Conservation (phyloP, 2,888 invertebrate species). For the Drymonia ruficornis region DNA sequence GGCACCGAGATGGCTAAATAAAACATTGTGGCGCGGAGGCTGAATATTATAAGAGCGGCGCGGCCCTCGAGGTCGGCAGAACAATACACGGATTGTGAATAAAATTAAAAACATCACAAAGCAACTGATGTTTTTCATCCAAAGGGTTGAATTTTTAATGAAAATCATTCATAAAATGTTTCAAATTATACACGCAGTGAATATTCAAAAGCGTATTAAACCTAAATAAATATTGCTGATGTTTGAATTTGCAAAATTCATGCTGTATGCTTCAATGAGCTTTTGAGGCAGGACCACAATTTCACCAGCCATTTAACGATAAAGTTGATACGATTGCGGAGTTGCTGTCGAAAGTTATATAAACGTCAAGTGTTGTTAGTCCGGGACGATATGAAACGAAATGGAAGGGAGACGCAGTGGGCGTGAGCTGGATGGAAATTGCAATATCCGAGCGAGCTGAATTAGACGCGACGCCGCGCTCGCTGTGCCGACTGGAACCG, state of each 20-base stretch:
- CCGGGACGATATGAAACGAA: conserved; percentile 66
- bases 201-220: neutral
- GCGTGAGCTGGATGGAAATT: conserved; percentile 70
- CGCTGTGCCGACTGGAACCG: conserved; percentile 46
- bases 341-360: neutral
- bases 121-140: conserved; percentile 47
- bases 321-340: neutral
- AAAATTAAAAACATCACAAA: conserved; percentile 67
- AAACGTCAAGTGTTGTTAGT: conserved; percentile 41
- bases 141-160: conserved; percentile 42
- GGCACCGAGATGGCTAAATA: conserved; percentile 61
- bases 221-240: conserved; percentile 1
- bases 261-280: too few species aligned
- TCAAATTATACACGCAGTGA: conserved; percentile 30
- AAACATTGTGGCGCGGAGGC: conserved; percentile 59
- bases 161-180: conserved; percentile 47
- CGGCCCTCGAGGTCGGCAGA: conserved; percentile 32
- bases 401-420: conserved; percentile 57
- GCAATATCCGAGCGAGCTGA: conserved; percentile 68
- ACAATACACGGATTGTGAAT: conserved; percentile 66
- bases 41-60: conserved; percentile 64
- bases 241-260: neutral
- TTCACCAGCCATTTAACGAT: neutral
- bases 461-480: conserved; percentile 48
- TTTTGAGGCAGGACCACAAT: neutral